These are phyloP conservation scores for Alethe diademata DNA, from an alignment of 2,113 vertebrate species.

Conservation along the genomic window DNA sequence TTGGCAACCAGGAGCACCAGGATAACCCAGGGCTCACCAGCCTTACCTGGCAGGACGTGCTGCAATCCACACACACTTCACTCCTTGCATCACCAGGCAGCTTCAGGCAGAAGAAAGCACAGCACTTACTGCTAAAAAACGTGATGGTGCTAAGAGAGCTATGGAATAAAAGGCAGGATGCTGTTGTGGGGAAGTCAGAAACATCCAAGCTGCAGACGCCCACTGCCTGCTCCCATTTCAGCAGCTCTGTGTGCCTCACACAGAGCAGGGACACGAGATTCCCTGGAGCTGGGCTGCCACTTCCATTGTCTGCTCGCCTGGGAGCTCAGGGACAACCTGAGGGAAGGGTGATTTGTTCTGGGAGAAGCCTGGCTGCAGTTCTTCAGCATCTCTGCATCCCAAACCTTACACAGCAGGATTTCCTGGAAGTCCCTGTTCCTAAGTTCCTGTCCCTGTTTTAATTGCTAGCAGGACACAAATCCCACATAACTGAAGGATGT, in stretches of 20 bases:
- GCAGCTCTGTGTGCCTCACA: neutral
- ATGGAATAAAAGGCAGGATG: neutral
- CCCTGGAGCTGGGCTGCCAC: neutral
- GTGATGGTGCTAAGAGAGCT: neutral
- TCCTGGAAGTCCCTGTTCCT: neutral
- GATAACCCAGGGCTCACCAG: neutral
- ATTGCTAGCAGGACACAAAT: neutral
- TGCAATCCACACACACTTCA: neutral
- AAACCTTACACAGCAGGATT: neutral
- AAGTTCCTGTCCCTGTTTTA: neutral
- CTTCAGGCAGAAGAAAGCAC: neutral
- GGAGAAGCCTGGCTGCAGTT: neutral
- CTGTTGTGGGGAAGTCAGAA: neutral
- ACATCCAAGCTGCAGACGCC: neutral
- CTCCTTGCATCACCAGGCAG: neutral
- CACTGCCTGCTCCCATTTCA: neutral
- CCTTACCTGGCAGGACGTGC: neutral
- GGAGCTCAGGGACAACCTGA: neutral
- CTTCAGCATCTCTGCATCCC: neutral
- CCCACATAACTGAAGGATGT: neutral
- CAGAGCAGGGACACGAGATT: neutral
- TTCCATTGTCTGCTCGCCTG: rapidly evolving
- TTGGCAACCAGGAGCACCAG: neutral
- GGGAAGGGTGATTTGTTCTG: neutral
- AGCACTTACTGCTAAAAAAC: neutral